phyloP scores from a whole-genome alignment of 2,797 vertebrate genomes.

The Orestias chungarensis region DNA sequence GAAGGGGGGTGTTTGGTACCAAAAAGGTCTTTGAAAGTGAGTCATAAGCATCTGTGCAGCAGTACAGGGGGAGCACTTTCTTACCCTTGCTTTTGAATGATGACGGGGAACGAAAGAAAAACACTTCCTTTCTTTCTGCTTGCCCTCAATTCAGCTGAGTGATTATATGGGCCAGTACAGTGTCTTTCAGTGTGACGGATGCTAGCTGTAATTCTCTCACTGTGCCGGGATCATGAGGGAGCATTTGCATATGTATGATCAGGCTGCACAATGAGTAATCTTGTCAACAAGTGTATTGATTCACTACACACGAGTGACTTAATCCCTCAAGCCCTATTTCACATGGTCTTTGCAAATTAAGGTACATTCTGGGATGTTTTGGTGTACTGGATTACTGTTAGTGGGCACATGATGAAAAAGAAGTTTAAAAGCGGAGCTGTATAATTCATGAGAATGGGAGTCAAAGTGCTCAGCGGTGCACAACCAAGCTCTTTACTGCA shows the following conservation, averaged over 20 bases:
- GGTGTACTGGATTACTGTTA: conserved; percentile 56
- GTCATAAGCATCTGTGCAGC: conserved; percentile 65
- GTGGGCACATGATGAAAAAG: conserved; percentile 46
- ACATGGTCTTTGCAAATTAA: conserved; percentile 62
- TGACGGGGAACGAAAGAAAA: conserved; percentile 45
- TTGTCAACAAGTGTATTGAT: conserved; percentile 65
- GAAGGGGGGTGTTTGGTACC: background rate
- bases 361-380: conserved; percentile 45
- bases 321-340: conserved; percentile 66
- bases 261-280: conserved; percentile 71
- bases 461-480: conserved; percentile 38
- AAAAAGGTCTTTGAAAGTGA: conserved; percentile 62
- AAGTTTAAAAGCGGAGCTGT: conserved; percentile 35
- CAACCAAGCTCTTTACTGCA: conserved; percentile 21
- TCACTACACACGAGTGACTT: conserved; percentile 71
- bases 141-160: conserved; percentile 74
- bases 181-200: conserved; percentile 66
- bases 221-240: conserved; percentile 62
- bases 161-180: conserved; percentile 71
- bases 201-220: conserved; percentile 70
- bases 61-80: conserved; percentile 33
- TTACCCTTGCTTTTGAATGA: conserved; percentile 47
- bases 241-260: conserved; percentile 77
- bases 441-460: conserved; percentile 45
- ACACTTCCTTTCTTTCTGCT: conserved; percentile 58